These are phyloP conservation scores for Noctua comes DNA, from an alignment of 2,888 invertebrate genomes.

Conservation along the genomic window DNA sequence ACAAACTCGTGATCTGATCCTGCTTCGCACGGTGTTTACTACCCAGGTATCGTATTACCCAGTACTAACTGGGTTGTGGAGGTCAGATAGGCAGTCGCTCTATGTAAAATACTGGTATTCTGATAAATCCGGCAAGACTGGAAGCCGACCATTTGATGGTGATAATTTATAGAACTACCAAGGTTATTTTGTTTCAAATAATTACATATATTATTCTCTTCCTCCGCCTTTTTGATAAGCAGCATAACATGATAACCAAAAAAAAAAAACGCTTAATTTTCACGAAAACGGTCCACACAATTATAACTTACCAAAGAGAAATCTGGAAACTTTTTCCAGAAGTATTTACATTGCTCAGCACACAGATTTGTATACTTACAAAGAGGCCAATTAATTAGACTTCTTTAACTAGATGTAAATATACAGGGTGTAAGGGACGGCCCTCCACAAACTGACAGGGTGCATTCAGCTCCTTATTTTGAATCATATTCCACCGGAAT, in stretches of 20 bases:
- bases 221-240: neutral
- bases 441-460: too few relatives aligned
- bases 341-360: constrained; percentile 31
- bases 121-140: too few relatives aligned
- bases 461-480: too few relatives aligned
- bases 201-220: neutral
- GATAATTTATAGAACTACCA: neutral
- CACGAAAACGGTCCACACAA: neutral
- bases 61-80: too few relatives aligned
- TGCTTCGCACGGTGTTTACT: neutral
- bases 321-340: neutral
- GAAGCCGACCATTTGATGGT: neutral
- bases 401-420: constrained; percentile 45
- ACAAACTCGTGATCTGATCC: neutral
- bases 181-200: neutral
- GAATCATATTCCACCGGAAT: too few relatives aligned
- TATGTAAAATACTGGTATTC: too few relatives aligned
- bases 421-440: neutral
- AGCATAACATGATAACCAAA: neutral
- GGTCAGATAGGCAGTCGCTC: too few relatives aligned
- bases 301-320: neutral
- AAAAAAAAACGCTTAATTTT: constrained; percentile 16
- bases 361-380: constrained; percentile 14
- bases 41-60: neutral
- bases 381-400: constrained; percentile 19